A percentile compares a stretch with the other conserved stretches of the same genome.
Evolutionary conservation across 2,888 invertebrate genomes (phyloP).

Genomic region (Fabriciana adippe): DNA sequence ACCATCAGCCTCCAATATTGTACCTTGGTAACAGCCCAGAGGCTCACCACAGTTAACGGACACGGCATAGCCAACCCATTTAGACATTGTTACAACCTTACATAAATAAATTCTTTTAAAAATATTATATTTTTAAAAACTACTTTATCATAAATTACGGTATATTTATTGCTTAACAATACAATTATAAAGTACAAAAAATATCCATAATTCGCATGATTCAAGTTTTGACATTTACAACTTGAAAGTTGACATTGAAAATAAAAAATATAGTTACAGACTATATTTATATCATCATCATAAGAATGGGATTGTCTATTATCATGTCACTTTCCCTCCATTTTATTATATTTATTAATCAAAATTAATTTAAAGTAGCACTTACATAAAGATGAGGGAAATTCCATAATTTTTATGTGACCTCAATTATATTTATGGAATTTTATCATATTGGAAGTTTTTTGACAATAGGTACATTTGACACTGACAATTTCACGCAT

Average conservation of each 20-base stretch:
- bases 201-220: too few relatives aligned
- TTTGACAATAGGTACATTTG: background rate
- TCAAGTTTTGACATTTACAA: too few relatives aligned
- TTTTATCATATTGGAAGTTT: too few relatives aligned
- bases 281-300: too few relatives aligned
- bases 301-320: too few relatives aligned
- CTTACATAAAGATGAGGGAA: too few relatives aligned
- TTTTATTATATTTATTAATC: background rate
- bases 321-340: too few relatives aligned
- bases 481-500: background rate
- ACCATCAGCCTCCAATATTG: constrained; percentile 88
- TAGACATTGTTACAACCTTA: constrained; percentile 67
- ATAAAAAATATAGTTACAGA: too few relatives aligned
- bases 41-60: constrained; percentile 91
- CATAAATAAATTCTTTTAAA: background rate
- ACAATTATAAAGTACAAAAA: constrained; percentile 4
- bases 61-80: constrained; percentile 90
- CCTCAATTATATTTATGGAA: too few relatives aligned
- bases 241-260: too few relatives aligned
- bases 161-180: constrained; percentile 1
- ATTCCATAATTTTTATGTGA: too few relatives aligned
- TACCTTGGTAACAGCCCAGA: constrained; percentile 90
- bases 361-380: background rate
- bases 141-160: background rate
- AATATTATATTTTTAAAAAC: background rate